Conservation (phyloP, 2,113 vertebrate genomes). For the Malurus melanocephalus region DNA sequence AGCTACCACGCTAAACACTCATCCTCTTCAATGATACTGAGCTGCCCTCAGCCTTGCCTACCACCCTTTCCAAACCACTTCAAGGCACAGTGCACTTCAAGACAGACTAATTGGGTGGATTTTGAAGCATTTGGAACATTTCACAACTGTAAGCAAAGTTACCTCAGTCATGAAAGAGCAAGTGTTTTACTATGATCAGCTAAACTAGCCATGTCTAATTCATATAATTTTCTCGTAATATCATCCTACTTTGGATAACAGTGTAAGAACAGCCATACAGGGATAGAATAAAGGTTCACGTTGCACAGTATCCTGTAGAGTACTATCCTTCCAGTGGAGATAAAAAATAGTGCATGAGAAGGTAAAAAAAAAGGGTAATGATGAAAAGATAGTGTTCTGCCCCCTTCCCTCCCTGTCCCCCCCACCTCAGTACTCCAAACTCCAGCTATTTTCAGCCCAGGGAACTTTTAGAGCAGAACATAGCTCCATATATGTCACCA, state of each 20-base stretch:
- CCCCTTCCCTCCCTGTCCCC: no score
- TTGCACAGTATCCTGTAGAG: neutral
- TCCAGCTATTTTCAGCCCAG: neutral
- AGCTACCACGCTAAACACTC: neutral
- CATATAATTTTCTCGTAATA: neutral
- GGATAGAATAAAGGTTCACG: fast-evolving
- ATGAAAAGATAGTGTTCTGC: neutral
- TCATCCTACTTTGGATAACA: neutral
- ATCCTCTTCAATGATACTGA: neutral
- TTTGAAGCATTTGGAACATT: neutral
- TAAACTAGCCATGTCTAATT: neutral
- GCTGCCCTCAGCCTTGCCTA: neutral
- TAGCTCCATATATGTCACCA: neutral
- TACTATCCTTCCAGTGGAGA: neutral
- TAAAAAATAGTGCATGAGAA: neutral
- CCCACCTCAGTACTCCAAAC: neutral
- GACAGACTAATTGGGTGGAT: neutral
- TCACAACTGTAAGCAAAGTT: neutral
- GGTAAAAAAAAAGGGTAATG: neutral
- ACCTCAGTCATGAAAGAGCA: neutral
- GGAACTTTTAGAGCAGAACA: neutral
- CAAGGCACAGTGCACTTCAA: neutral
- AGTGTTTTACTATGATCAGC: neutral
- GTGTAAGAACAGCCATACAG: neutral
- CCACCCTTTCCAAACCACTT: neutral